Evolutionary conservation across 2,797 vertebrate genomes (phyloP), one percentile per base, ranked within the genome.

Genomic region (Danio albolineatus): DNA sequence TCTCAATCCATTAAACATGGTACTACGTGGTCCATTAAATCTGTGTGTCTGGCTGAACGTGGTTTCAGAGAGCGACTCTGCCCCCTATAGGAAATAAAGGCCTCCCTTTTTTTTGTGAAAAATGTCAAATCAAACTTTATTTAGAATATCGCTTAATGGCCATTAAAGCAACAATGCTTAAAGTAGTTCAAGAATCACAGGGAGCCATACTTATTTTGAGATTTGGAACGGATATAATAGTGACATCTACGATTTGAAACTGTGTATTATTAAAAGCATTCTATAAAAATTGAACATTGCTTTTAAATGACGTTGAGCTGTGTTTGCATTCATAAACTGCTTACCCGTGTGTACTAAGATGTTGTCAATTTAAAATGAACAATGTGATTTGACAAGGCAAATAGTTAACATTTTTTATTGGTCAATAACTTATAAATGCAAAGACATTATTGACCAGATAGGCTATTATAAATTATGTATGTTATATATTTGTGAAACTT

Each of bases 71-170:
- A 78, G 85, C 84, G 85, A 90, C 82, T 91, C 85, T 91, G 90
- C 91, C 91, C 90, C 89, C 90, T 92, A 85, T 90, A 87, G 89
- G 88, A 87, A 87, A 7, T 36, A 56, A 57, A 57, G 0, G 10
- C 4, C 10, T 57, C 16, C 49, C 74, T 48, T 48, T 76, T 41
- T 54, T 48, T 76, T 75, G 46, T 41, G n/a, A 2, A 38, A 44
- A 19, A 41, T 61, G 19, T 41, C 4, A 75, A 49, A 48, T 16
- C 7, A 28, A 28, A 38, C 14, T 66, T 17, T 43, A 28, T 46
- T 19, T 19, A 9, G 19, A 48, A 66, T 16, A 10, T 12, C 12
- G 41, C 41, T 13, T 6, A 2, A 43, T 19, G 6, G 44, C 39
- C 4, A 19, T 4, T 28, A 17, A 12, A 16, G 44, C 4, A 28